These are phyloP conservation scores for Brenthis daphne DNA, from an alignment of 2,888 invertebrate species.

Conservation along the genomic window DNA sequence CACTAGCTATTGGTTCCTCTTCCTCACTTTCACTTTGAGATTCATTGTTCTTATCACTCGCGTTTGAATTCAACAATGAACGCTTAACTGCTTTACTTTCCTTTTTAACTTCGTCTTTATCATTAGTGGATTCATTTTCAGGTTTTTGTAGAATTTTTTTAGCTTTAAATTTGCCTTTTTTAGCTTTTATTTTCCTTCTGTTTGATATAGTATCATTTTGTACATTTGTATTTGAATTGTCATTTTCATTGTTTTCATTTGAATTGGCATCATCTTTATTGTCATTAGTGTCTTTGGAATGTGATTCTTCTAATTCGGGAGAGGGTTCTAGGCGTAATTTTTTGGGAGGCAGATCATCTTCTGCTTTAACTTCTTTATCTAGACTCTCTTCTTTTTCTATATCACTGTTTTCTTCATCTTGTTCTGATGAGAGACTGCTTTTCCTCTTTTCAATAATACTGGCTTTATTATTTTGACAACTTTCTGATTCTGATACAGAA, in stretches of 20 bases:
- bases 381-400: constrained; percentile 61
- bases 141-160: constrained; percentile 54
- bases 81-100: constrained; percentile 66
- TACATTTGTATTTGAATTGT: constrained; percentile 45
- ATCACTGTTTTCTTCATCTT: constrained; percentile 59
- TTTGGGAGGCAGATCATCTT: constrained; percentile 69
- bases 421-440: constrained; percentile 74
- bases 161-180: constrained; percentile 71
- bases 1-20: constrained; percentile 65
- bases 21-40: constrained; percentile 76
- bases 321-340: constrained; percentile 71
- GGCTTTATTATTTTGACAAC: constrained; percentile 68
- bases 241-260: constrained; percentile 46
- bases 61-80: constrained; percentile 60
- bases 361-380: constrained; percentile 61
- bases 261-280: constrained; percentile 50
- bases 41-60: constrained; percentile 73
- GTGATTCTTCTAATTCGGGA: constrained; percentile 65
- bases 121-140: constrained; percentile 50
- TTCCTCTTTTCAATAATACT: constrained; percentile 73
- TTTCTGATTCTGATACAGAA: constrained; percentile 61
- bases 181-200: constrained; percentile 73
- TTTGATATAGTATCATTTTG: constrained; percentile 53
- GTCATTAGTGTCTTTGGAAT: constrained; percentile 66
- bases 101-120: constrained; percentile 54